phyloP scores from a whole-genome alignment of 2,888 invertebrate species.

The Pollenia griseotomentosa region DNA sequence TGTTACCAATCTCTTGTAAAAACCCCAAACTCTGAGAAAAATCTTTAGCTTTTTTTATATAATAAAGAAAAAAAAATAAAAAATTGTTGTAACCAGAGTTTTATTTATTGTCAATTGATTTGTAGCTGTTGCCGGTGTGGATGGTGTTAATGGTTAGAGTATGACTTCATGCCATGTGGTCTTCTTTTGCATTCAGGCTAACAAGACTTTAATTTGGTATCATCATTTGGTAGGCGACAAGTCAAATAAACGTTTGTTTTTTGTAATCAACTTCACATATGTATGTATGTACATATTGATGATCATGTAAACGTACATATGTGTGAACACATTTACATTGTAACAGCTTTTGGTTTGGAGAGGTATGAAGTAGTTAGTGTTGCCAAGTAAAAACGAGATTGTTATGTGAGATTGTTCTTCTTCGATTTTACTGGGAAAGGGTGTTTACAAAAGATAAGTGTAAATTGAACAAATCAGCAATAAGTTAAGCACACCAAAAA shows the following conservation, averaged over 20 bases:
- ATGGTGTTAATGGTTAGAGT: background rate
- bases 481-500: too few relatives aligned
- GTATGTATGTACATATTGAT: background rate
- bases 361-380: conserved; percentile 1
- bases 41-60: background rate
- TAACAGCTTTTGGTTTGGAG: background rate
- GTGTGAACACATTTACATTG: conserved; percentile 34
- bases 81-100: conserved; percentile 50
- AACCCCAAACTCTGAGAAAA: too few relatives aligned
- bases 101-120: conserved; percentile 64
- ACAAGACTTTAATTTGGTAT: conserved; percentile 60
- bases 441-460: too few relatives aligned
- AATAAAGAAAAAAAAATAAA: background rate
- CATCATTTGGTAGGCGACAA: conserved; percentile 55
- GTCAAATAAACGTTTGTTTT: conserved; percentile 40
- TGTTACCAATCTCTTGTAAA: too few relatives aligned
- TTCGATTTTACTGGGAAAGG: too few relatives aligned
- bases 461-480: too few relatives aligned
- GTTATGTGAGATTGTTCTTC: background rate
- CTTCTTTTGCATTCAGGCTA: conserved; percentile 20
- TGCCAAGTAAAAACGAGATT: background rate
- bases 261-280: background rate
- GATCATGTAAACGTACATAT: background rate
- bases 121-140: conserved; percentile 26
- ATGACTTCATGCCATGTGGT: background rate